Evolutionary conservation across 2,113 vertebrate species (phyloP).

Genomic region (Myanophis thanlyinensis): DNA sequence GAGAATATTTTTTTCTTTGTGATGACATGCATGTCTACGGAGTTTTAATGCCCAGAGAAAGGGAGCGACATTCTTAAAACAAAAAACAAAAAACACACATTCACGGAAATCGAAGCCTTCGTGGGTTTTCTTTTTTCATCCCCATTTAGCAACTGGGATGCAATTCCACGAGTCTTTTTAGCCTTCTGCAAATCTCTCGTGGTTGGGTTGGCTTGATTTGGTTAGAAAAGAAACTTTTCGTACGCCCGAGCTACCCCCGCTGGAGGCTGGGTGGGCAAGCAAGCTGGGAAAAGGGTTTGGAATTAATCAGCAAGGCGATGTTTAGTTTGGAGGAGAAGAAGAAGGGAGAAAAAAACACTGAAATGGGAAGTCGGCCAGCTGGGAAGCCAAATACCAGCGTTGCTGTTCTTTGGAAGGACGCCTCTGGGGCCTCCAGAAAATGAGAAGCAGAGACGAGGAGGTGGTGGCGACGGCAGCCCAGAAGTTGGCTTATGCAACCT

Average conservation of each 20-base stretch:
- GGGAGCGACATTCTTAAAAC: not conserved
- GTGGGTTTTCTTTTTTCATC: fast-evolving
- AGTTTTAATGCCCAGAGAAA: not conserved
- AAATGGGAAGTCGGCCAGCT: not conserved
- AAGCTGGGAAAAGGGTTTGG: not conserved
- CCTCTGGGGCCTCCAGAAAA: not conserved
- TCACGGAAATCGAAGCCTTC: not conserved
- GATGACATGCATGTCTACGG: not conserved
- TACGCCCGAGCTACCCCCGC: too few species aligned
- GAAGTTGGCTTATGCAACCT: not conserved
- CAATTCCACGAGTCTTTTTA: not conserved
- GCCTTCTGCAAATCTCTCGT: not conserved
- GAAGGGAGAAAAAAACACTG: not conserved
- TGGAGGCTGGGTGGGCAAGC: not conserved
- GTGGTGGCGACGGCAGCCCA: not conserved
- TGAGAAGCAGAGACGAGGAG: not conserved
- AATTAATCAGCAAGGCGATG: not conserved
- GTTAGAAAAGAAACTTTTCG: not conserved
- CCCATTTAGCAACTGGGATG: not conserved
- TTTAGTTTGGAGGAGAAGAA: not conserved
- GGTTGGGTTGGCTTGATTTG: not conserved
- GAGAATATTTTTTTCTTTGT: not conserved
- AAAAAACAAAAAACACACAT: too few species aligned
- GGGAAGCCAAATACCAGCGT: not conserved
- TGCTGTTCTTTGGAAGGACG: not conserved